Base-by-base conservation (phyloP, 2,113 vertebrate species). In the Lonchura striata region DNA sequence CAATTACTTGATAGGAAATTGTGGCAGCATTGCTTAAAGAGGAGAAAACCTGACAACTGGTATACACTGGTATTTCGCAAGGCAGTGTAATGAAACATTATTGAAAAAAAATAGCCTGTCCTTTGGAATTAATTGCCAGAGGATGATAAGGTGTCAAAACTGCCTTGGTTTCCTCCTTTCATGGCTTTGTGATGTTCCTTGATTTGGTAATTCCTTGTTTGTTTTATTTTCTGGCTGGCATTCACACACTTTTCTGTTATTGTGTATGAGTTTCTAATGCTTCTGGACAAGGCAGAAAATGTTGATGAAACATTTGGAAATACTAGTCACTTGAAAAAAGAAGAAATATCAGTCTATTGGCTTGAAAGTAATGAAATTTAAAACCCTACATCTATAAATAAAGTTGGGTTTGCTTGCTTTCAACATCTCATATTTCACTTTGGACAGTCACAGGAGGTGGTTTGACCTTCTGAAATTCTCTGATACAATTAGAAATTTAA, bases 1-100 rank as follows among this genome's bases (percentile, higher is more conserved):
- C 90, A 95, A 95, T 97, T 93, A 81, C 88, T 94, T 93, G 93
- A 27, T 68, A 86, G 76, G 87, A 90, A 35, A n/a, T 68, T 76
- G 82, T 90, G 85, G 83, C 65, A 77, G 50, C 47, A 37, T 85
- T 91, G 79, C 80, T 53, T 82, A 69, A 39, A 90, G 56, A 77
- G 92, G 35, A 88, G 63, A 92, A 88, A 83, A 83, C 49, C 24
- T 71, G 52, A 57, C 52, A 86, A 59, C 54, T 93, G 71, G 75
- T 54, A 49, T 39, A 49, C 0, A 1, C 33, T 50, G 68, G 15
- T n/a, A n/a, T 70, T 88, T 85, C 77, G 50, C 54, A 68, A 93
- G 66, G 69, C 44, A 60, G 17, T 25, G 12, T 37, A 70, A 85
- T 37, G 25, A 88, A 88, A 87, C 21, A 22, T 39, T 39, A 69